Percentiles rank a stretch among this genome's conserved stretches.
Conservation (phyloP, 1,140 invertebrate genomes). For the Pectinophora gossypiella region DNA sequence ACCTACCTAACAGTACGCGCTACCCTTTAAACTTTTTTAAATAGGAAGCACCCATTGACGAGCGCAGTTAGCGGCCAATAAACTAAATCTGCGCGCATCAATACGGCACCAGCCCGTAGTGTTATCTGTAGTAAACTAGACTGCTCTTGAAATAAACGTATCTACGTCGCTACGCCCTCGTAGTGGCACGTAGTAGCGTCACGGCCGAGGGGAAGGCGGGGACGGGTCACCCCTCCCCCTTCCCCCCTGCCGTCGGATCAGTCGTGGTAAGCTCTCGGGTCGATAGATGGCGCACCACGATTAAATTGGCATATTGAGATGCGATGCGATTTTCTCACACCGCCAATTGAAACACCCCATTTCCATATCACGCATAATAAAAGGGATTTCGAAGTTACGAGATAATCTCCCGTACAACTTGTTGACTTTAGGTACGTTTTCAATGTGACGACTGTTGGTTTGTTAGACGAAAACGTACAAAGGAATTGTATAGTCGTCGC, state of each 20-base stretch:
- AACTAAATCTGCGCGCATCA: conserved; percentile 31
- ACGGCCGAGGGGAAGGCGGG: conserved; percentile 10
- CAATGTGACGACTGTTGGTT: too few species aligned
- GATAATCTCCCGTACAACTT: conserved; percentile 2
- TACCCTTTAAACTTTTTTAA: neutral
- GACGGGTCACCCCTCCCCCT: neutral
- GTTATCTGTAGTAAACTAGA: conserved; percentile 33
- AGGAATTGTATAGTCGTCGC: too few species aligned
- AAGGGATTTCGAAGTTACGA: neutral
- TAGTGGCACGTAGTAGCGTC: conserved; percentile 31
- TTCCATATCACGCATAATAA: conserved; percentile 5
- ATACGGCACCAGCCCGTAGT: conserved; percentile 18
- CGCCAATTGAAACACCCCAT: conserved; percentile 26
- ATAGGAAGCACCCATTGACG: conserved; percentile 10
- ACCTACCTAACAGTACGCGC: neutral
- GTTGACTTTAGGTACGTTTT: neutral
- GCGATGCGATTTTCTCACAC: conserved; percentile 28
- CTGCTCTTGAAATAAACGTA: conserved; percentile 29
- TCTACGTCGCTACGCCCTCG: conserved; percentile 27
- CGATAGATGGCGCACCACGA: conserved; percentile 59
- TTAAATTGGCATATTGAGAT: conserved; percentile 53
- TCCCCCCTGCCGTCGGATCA: neutral
- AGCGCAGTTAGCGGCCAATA: conserved; percentile 13
- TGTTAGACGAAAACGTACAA: too few species aligned
- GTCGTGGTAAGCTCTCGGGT: conserved; percentile 13